Base-by-base conservation (phyloP, 1,140 invertebrate species). In the Penaeus japonicus region DNA sequence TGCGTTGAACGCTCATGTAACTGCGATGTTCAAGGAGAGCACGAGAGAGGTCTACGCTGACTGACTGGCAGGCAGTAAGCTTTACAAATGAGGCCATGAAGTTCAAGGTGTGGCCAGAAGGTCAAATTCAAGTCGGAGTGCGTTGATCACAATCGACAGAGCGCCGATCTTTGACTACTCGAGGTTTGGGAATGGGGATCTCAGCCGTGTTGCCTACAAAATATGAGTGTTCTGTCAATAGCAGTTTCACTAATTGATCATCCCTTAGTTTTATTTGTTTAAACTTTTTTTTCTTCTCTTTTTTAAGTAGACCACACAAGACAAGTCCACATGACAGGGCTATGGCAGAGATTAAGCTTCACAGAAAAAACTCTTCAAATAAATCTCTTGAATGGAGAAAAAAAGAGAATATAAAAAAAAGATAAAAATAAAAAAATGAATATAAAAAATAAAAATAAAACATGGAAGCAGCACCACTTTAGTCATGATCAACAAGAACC, bases 131-230 rank as follows among this genome's bases (percentile, higher is more conserved):
- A 89, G 87, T 80, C 54, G 87, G 59, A 89, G 47, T 89, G 81
- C 87, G 87, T 81, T 53, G 82, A 84, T 84, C 81, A 62, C 77
- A 79, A 89, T 84, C 83, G 82, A 84, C 83, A 80, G 87, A 89
- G 87, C 73, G 87, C 73, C 87, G 87, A 89, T 89, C 87, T 89
- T 89, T 88, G 86, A 89, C 87, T 89, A 89, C 87, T 89, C 87
- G 87, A 83, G 86, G 86, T 84, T 89, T 89, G 87, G 87, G 87
- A 89, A 89, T 89, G 87, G 87, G 87, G 87, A 85, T 89, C 87
- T 89, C 87, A 89, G 87, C 87, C 87, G 87, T 89, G 84, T 89
- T 89, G 87, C 87, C 87, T 89, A 89, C 87, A 89, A 89, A 89
- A 89, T 89, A 89, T 89, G 87, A 89, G 87, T 89, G 87, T 84